phyloP scores from a whole-genome alignment of 1,140 invertebrate species.

The Alviniconcha marisindica region DNA sequence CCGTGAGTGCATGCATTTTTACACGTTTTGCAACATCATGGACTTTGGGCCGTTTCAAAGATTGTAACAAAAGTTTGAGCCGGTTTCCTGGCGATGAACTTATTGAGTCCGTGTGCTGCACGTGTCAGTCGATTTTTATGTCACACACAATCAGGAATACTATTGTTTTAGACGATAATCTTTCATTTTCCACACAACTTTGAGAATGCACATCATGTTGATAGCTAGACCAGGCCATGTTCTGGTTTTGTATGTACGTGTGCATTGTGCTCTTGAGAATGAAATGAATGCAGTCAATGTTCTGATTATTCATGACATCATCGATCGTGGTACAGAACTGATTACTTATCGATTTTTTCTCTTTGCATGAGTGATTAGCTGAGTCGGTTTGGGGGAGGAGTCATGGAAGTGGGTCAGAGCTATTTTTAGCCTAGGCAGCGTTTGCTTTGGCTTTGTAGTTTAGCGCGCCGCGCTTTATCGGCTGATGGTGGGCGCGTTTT shows the following conservation, averaged over 20 bases:
- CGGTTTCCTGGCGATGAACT: no score
- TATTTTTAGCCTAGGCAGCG: slow-evolving; percentile 29
- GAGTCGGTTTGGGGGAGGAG: slow-evolving; percentile 13
- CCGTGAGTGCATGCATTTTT: not conserved
- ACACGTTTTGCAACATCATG: slow-evolving; percentile 1
- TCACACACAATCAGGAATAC: no score
- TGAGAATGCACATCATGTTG: no score
- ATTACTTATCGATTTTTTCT: not conserved
- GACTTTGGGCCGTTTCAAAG: not conserved
- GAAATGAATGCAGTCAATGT: no score
- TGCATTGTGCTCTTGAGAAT: no score
- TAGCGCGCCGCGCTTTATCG: slow-evolving; percentile 24
- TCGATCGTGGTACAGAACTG: not conserved
- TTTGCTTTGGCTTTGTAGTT: not conserved
- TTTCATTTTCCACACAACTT: no score
- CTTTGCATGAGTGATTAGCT: slow-evolving; percentile 8
- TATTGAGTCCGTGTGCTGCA: no score
- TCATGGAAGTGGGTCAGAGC: slow-evolving; percentile 15
- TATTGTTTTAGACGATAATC: no score
- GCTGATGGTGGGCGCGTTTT: not conserved
- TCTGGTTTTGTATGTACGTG: no score
- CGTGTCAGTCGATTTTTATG: no score
- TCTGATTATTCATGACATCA: not conserved
- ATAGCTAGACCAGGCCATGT: no score
- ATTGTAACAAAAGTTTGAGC: no score